Percentiles rank a stretch among this genome's conserved stretches.
phyloP scores from a whole-genome alignment of 2,113 vertebrate genomes.

The Clupea harengus region DNA sequence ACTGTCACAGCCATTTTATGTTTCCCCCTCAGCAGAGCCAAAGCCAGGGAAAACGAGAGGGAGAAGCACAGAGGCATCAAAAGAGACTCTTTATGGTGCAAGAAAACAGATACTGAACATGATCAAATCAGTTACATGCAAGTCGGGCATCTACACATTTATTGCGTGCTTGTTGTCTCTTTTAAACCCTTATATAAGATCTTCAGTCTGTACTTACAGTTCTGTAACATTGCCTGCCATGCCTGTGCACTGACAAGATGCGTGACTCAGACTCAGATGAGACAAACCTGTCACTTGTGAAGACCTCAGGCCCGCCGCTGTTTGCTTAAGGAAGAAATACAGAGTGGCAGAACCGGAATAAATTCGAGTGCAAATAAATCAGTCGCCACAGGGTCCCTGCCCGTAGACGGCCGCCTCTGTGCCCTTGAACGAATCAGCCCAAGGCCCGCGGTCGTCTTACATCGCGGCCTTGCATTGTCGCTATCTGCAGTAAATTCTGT shows the following conservation, averaged over 20 bases:
- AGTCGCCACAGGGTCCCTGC: neutral
- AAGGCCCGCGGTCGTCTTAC: neutral
- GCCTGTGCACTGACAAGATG: neutral
- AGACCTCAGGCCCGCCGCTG: neutral
- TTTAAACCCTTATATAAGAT: neutral
- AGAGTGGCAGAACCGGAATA: neutral
- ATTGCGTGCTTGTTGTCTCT: neutral
- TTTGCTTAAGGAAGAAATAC: neutral
- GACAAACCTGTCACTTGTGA: conserved; percentile 10
- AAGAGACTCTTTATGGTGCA: neutral
- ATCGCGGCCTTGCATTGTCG: neutral
- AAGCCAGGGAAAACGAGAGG: neutral
- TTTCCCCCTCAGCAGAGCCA: neutral
- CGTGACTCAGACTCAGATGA: neutral
- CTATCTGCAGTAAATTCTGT: neutral
- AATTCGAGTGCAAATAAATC: neutral
- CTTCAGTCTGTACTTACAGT: neutral
- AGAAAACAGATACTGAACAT: neutral
- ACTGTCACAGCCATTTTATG: neutral
- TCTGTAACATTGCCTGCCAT: neutral
- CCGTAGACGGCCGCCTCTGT: neutral
- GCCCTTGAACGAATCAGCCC: neutral
- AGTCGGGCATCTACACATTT: neutral
- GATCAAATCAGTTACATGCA: conserved; percentile 6
- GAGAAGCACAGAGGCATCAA: neutral